Conservation (phyloP, 2,888 invertebrate genomes). For the Ashinkailepas kermadecensis region DNA sequence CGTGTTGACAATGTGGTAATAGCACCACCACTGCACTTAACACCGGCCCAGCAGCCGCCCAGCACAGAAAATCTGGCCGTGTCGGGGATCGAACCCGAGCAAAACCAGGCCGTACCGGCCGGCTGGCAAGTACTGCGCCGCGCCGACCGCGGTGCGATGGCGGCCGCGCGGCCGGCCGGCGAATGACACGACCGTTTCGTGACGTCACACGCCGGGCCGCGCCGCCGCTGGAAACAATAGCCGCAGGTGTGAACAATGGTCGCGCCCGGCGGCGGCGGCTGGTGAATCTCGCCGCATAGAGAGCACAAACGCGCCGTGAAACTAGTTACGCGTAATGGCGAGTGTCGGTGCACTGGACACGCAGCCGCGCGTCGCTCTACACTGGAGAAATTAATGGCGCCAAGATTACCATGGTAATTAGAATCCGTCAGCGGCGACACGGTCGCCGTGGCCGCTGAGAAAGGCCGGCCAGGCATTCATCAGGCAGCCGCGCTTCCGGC, state of each 20-base stretch:
- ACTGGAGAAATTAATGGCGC: neutral
- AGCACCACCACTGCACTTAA: no score
- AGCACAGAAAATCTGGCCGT: no score
- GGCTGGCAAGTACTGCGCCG: no score
- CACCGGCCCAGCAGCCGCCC: no score
- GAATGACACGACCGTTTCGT: no score
- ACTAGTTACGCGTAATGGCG: neutral
- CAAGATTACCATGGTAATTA: conserved; percentile 11
- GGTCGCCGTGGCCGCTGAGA: neutral
- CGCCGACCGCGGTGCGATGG: no score
- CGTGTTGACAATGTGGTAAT: no score
- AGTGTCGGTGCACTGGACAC: no score
- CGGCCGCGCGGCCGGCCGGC: no score
- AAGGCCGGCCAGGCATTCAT: neutral
- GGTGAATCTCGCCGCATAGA: neutral
- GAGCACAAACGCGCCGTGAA: neutral
- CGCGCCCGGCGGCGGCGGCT: neutral
- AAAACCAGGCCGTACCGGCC: no score
- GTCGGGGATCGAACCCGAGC: no score
- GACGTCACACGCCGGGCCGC: neutral
- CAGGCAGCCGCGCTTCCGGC: neutral
- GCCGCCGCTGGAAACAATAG: neutral
- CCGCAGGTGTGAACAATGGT: neutral
- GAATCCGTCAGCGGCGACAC: neutral
- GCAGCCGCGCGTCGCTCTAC: no score